These are phyloP conservation scores for western clawed frog (Xenopus tropicalis) DNA, from an alignment of 2,113 vertebrate species.

Conservation along the genomic window DNA sequence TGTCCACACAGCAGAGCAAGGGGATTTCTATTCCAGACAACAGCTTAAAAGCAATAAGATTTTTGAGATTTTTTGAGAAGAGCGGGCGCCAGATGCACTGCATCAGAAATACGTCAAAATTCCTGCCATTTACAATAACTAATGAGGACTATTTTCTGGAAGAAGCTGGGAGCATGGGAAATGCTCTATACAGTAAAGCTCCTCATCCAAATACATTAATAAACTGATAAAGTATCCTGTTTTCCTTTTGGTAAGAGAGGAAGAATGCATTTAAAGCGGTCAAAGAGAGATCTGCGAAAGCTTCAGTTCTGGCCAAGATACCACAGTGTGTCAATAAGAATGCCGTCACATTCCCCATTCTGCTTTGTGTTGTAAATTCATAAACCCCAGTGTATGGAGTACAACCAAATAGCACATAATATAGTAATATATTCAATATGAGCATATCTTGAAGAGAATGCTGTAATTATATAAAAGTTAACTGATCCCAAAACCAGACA, in stretches of 20 bases:
- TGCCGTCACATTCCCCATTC: not conserved
- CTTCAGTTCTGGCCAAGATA: too few relatives aligned
- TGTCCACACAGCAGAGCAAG: too few relatives aligned
- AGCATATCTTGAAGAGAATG: too few relatives aligned
- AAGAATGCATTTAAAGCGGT: too few relatives aligned
- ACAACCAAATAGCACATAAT: too few relatives aligned
- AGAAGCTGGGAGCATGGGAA: not conserved
- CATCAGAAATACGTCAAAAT: slow-evolving; percentile 9
- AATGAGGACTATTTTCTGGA: slow-evolving; percentile 31
- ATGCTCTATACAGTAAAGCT: not conserved
- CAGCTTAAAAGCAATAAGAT: not conserved
- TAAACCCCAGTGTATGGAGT: too few relatives aligned
- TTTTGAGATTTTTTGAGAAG: not conserved
- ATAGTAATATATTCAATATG: too few relatives aligned
- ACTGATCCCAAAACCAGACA: too few relatives aligned
- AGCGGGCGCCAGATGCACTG: slow-evolving; percentile 12
- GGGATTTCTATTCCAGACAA: not conserved
- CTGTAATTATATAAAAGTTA: too few relatives aligned
- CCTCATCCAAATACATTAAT: not conserved
- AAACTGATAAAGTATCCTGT: not conserved
- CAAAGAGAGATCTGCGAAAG: too few relatives aligned
- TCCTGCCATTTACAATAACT: slow-evolving; percentile 2
- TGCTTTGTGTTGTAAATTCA: too few relatives aligned
- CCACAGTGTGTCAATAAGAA: not conserved
- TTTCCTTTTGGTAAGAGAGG: not conserved